Percentiles rank a stretch among this genome's conserved stretches.
phyloP scores from a whole-genome alignment of 2,888 invertebrate species.

The Spisula subtruncata region DNA sequence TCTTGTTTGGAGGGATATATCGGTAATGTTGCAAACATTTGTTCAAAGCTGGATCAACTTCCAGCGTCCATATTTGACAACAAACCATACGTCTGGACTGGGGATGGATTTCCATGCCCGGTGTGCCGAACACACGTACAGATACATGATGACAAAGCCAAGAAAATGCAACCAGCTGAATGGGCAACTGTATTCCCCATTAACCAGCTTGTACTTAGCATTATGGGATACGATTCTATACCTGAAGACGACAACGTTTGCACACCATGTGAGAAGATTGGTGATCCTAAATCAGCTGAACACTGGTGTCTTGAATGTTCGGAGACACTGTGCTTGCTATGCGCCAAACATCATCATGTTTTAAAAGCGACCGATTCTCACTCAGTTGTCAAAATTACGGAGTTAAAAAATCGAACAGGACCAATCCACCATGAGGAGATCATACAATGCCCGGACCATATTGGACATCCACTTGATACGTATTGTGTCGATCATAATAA shows the following conservation, averaged over 20 bases:
- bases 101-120: constrained; percentile 71
- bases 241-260: constrained; percentile 52
- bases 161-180: constrained; percentile 42
- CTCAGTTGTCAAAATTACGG: constrained; percentile 54
- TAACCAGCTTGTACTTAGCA: constrained; percentile 64
- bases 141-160: constrained; percentile 35
- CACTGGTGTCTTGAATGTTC: constrained; percentile 69
- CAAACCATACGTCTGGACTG: constrained; percentile 70
- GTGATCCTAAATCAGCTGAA: constrained; percentile 61
- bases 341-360: constrained; percentile 65
- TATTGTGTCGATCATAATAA: constrained; percentile 72
- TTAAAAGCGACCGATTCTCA: constrained; percentile 65
- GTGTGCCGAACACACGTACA: constrained; percentile 67
- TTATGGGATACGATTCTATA: constrained; percentile 59
- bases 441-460: constrained; percentile 59
- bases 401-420: constrained; percentile 56
- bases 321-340: constrained; percentile 63
- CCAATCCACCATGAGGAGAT: constrained; percentile 60
- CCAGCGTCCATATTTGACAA: constrained; percentile 71
- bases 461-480: constrained; percentile 57
- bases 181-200: constrained; percentile 69
- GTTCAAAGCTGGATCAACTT: constrained; percentile 61
- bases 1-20: constrained; percentile 67
- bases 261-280: constrained; percentile 64
- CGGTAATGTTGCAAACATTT: constrained; percentile 62